A percentile compares a stretch with the other conserved stretches of the same genome.
These are phyloP conservation scores for Apis laboriosa DNA, from an alignment of 1,140 invertebrate genomes.

Conservation along the genomic window DNA sequence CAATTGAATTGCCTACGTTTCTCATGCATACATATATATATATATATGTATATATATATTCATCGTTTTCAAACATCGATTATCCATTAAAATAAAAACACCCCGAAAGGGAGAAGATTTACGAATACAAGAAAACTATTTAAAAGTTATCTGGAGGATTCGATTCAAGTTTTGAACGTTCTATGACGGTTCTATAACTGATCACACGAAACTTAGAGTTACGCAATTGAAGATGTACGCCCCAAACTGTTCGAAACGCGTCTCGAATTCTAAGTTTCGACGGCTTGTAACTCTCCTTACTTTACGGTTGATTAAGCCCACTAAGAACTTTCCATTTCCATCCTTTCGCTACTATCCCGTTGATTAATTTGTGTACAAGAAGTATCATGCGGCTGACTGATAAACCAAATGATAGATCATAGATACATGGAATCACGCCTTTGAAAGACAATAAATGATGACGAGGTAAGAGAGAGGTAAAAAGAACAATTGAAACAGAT, in stretches of 20 bases:
- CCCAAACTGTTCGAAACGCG: background rate
- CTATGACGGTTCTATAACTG: background rate
- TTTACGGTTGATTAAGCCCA: conserved; percentile 25
- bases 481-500: too few relatives aligned
- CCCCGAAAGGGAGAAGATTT: accelerated
- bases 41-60: too few relatives aligned
- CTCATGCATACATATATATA: too few relatives aligned
- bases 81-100: background rate
- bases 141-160: too few relatives aligned
- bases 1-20: background rate
- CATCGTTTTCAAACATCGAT: too few relatives aligned
- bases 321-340: conserved; percentile 5
- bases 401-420: background rate
- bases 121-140: background rate
- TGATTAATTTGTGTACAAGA: conserved; percentile 19
- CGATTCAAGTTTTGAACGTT: background rate
- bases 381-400: background rate
- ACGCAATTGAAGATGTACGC: conserved; percentile 15
- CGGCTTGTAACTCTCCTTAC: background rate
- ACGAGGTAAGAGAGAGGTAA: too few relatives aligned
- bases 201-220: background rate
- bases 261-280: background rate
- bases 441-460: too few relatives aligned
- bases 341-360: background rate
- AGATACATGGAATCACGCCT: background rate